Percentiles rank a stretch among this genome's conserved stretches.
These are phyloP conservation scores for Apolygus lucorum DNA, from an alignment of 1,140 invertebrate genomes.

Conservation along the genomic window DNA sequence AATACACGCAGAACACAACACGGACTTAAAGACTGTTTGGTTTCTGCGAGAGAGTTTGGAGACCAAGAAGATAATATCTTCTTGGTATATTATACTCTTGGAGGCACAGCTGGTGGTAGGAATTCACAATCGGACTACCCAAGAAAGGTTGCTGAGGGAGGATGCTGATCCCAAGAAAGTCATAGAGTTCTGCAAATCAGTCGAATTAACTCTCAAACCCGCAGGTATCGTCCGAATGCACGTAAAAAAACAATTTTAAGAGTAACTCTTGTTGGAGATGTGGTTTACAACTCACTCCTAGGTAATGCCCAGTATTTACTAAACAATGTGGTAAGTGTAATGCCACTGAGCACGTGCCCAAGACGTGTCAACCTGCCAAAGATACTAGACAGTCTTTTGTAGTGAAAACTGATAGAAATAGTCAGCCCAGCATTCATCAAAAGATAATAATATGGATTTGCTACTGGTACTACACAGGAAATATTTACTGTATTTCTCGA, in stretches of 20 bases:
- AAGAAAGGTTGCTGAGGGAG: background rate
- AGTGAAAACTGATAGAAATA: background rate
- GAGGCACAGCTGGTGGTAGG: background rate
- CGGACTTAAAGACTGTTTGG: too few relatives aligned
- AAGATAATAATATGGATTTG: background rate
- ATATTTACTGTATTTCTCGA: too few relatives aligned
- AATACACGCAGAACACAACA: too few relatives aligned
- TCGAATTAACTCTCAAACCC: background rate
- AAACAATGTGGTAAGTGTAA: background rate
- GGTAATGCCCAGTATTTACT: background rate
- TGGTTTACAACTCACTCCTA: background rate
- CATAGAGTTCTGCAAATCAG: background rate
- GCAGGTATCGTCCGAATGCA: background rate
- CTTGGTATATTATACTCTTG: too few relatives aligned
- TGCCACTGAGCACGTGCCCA: background rate
- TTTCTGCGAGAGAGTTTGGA: background rate
- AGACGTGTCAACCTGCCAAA: background rate
- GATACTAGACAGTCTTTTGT: background rate
- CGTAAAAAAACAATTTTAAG: background rate
- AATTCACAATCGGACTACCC: background rate
- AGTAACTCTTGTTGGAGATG: background rate
- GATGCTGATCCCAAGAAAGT: background rate
- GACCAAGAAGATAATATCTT: constrained; percentile 13
- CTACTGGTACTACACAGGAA: background rate
- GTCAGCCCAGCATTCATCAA: background rate